Evolutionary conservation across 2,113 vertebrate genomes (phyloP).

Genomic region (Macroglossus sobrinus): DNA sequence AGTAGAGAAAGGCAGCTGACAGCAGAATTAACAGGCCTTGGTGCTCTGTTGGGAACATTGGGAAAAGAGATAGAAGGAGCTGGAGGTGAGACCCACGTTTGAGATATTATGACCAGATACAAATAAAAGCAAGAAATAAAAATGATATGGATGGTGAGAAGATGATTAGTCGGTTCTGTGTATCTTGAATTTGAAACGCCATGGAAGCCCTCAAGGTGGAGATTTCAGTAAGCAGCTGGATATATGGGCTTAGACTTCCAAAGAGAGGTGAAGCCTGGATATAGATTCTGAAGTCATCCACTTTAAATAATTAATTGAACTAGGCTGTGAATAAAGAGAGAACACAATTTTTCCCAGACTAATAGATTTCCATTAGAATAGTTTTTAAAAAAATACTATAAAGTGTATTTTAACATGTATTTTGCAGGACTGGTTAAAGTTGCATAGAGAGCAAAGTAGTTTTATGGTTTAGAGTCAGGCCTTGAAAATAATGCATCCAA

Average conservation of each 20-base stretch:
- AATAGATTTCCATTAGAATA: background rate
- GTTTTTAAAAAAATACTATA: constrained; percentile 45
- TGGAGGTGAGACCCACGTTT: background rate
- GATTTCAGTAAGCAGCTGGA: background rate
- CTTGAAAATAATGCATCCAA: constrained; percentile 50
- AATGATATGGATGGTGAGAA: background rate
- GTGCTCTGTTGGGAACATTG: background rate
- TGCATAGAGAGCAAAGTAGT: constrained; percentile 15
- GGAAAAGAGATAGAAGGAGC: background rate
- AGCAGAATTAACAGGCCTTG: background rate
- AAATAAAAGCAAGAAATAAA: background rate
- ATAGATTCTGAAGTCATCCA: background rate
- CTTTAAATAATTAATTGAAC: constrained; percentile 16
- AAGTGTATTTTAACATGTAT: constrained; percentile 45
- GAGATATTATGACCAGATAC: background rate
- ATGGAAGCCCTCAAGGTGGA: background rate
- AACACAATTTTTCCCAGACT: background rate
- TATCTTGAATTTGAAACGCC: background rate
- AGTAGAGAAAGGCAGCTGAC: background rate
- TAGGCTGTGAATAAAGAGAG: background rate
- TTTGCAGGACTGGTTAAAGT: constrained; percentile 64
- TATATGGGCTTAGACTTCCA: background rate
- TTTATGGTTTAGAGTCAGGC: constrained; percentile 30
- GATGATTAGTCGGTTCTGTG: background rate
- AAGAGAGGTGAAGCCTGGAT: background rate